Percentiles rank a stretch among this genome's conserved stretches.
Evolutionary conservation across 1,140 invertebrate genomes (phyloP).

Genomic region (Nasonia giraulti): DNA sequence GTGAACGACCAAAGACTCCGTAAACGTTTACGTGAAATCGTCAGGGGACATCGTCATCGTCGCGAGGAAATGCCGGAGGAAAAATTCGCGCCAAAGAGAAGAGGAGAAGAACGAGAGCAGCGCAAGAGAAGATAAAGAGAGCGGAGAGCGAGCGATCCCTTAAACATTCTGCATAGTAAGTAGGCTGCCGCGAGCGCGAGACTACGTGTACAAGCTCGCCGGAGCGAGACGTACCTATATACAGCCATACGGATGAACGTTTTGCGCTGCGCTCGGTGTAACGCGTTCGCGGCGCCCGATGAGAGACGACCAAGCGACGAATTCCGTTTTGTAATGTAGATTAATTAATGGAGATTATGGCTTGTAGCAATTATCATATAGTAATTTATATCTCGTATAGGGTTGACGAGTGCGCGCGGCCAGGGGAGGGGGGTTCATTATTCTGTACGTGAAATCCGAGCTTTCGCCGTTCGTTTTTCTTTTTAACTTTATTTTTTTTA

Average conservation of each 20-base stretch:
- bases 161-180: constrained; percentile 31
- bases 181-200: constrained; percentile 11
- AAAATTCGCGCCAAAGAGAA: constrained; percentile 21
- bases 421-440: not conserved
- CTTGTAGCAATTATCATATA: constrained; percentile 46
- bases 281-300: too few species aligned
- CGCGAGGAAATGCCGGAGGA: not conserved
- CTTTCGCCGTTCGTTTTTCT: constrained; percentile 8
- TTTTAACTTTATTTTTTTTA: constrained; percentile 1
- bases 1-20: constrained; percentile 62
- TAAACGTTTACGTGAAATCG: constrained; percentile 48
- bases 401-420: too few species aligned
- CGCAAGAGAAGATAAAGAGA: not conserved
- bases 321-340: constrained; percentile 44
- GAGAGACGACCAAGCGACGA: not conserved
- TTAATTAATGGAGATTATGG: constrained; percentile 41
- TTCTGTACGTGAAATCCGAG: constrained; percentile 5
- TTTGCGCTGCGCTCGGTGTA: not conserved
- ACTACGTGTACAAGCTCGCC: not conserved
- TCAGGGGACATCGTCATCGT: not conserved
- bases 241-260: not conserved
- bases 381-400: constrained; percentile 49
- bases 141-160: constrained; percentile 7
- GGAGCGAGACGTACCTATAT: not conserved
- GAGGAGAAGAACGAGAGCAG: not conserved